phyloP scores from a whole-genome alignment of 2,113 vertebrate genomes.

The Candoia aspera region DNA sequence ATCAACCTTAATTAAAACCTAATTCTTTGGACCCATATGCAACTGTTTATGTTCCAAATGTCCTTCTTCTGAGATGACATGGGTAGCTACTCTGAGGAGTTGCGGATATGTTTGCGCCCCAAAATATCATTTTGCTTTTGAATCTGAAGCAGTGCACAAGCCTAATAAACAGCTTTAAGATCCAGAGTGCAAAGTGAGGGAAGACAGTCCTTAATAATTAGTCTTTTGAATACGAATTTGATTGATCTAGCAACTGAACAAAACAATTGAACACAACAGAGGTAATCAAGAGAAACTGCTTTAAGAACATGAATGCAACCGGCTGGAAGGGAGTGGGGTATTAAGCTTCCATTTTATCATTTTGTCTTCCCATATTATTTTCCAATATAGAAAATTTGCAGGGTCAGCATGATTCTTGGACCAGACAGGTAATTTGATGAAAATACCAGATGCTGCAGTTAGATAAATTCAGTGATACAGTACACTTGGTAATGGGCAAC shows the following conservation, averaged over 20 bases:
- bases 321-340: background rate
- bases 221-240: background rate
- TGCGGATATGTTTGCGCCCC: background rate
- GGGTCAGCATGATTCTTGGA: background rate
- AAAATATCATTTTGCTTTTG: background rate
- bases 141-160: background rate
- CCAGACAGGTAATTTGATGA: constrained; percentile 5
- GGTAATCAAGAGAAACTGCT: background rate
- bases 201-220: background rate
- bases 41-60: background rate
- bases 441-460: constrained; percentile 1
- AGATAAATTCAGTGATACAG: background rate
- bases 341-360: background rate
- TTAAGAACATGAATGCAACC: background rate
- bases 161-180: background rate
- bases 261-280: background rate
- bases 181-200: background rate
- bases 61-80: background rate
- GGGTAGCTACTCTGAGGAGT: background rate
- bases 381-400: background rate
- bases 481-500: background rate
- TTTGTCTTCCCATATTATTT: background rate
- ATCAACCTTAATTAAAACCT: background rate
- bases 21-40: background rate
- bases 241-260: background rate